Evolutionary conservation across 2,797 vertebrate species (phyloP).

Genomic region (Buceros bicornis): DNA sequence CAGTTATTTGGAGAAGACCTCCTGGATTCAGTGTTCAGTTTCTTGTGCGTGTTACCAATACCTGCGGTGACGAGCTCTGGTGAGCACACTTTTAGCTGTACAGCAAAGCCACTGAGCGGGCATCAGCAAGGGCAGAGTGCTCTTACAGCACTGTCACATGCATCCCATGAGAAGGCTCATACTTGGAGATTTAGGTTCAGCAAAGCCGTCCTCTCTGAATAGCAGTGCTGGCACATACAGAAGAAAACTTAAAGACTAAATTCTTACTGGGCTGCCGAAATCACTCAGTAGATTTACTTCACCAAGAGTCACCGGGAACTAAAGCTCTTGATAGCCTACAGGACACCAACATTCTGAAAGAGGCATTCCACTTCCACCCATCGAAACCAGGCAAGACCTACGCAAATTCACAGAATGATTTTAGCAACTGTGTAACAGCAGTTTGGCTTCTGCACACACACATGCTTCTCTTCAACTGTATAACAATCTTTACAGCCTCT

Average conservation of each 20-base stretch:
- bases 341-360: neutral
- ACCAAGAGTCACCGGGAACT: neutral
- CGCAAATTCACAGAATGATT: neutral
- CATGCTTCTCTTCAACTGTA: neutral
- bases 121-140: fast-evolving
- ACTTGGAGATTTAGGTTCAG: neutral
- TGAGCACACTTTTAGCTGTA: fast-evolving
- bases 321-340: neutral
- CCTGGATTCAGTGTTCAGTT: fast-evolving
- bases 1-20: neutral
- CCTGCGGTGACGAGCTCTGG: fast-evolving
- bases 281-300: neutral
- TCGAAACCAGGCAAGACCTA: neutral
- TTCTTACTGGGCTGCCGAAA: neutral
- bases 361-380: neutral
- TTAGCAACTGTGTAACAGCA: neutral
- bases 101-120: fast-evolving
- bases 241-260: neutral
- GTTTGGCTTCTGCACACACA: neutral
- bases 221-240: neutral
- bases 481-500: neutral
- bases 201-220: neutral
- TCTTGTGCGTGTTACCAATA: no score
- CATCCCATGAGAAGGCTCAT: neutral
- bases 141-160: fast-evolving